Percentiles rank a stretch among this genome's conserved stretches.
Conservation (phyloP, 2,888 invertebrate species). For the Nebria salina region DNA sequence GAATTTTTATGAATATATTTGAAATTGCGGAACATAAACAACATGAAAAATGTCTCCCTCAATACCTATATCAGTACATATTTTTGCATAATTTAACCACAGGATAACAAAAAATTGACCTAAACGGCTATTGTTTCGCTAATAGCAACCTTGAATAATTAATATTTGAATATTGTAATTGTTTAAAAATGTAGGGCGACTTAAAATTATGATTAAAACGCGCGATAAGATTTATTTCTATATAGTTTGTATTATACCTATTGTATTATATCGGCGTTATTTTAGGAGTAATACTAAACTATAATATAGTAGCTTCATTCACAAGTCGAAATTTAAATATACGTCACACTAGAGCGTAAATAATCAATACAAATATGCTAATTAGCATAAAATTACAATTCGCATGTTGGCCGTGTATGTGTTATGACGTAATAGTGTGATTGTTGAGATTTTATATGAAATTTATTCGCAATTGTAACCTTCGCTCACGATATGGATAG, state of each 20-base stretch:
- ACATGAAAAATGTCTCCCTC: background rate
- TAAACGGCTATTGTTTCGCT: background rate
- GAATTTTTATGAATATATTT: background rate
- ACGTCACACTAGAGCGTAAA: background rate
- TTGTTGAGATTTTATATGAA: background rate
- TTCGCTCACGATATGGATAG: background rate
- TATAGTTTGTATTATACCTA: no score
- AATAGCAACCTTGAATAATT: background rate
- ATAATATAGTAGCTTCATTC: background rate
- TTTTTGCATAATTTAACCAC: background rate
- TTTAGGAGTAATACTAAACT: background rate
- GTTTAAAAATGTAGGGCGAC: background rate
- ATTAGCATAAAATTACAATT: background rate
- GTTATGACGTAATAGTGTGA: constrained; percentile 1
- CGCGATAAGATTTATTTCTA: no score
- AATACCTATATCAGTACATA: background rate
- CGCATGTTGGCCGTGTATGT: background rate
- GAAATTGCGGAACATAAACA: background rate
- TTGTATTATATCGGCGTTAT: no score
- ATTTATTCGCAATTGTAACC: background rate
- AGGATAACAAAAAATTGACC: background rate
- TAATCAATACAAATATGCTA: background rate
- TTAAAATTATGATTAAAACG: background rate
- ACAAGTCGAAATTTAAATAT: background rate
- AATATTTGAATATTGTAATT: background rate